Percentiles rank a stretch among this genome's conserved stretches.
Evolutionary conservation across 2,888 invertebrate genomes (phyloP).

Genomic region (Trichogramma evanescens): DNA sequence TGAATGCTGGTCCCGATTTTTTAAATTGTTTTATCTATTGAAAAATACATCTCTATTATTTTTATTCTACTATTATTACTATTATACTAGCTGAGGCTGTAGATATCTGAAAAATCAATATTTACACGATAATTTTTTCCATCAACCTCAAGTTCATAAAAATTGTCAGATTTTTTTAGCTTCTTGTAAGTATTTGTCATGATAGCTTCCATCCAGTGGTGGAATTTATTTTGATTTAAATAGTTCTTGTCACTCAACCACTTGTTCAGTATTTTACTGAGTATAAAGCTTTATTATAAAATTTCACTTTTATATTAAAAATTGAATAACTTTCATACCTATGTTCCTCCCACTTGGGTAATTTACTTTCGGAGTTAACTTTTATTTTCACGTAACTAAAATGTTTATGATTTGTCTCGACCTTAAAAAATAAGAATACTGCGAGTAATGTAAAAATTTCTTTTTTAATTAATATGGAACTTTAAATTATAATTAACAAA

Average conservation of each 20-base stretch:
- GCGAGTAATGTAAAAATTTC: neutral
- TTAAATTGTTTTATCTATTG: conserved; percentile 27
- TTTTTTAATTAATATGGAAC: neutral
- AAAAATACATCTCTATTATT: conserved; percentile 1
- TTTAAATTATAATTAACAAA: conserved; percentile 17
- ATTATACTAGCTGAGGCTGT: neutral
- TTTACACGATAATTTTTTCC: conserved; percentile 2
- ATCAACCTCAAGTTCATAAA: conserved; percentile 1
- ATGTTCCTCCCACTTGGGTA: conserved; percentile 22
- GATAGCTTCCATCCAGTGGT: conserved; percentile 53
- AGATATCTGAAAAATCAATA: neutral
- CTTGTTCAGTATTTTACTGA: conserved; percentile 41
- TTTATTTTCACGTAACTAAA: conserved; percentile 27
- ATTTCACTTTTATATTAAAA: neutral
- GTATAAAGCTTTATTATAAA: neutral
- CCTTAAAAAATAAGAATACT: neutral
- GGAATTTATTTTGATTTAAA: conserved; percentile 50
- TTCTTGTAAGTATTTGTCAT: conserved; percentile 45
- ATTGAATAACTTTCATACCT: conserved; percentile 14
- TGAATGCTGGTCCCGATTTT: conserved; percentile 55
- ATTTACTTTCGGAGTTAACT: conserved; percentile 5
- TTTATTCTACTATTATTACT: neutral
- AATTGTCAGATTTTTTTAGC: conserved; percentile 6
- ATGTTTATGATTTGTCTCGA: conserved; percentile 3
- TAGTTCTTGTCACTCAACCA: conserved; percentile 50